Evolutionary conservation across 2,113 vertebrate genomes (phyloP), one percentile per base, ranked within the genome.

Genomic region (Kryptolebias marmoratus): DNA sequence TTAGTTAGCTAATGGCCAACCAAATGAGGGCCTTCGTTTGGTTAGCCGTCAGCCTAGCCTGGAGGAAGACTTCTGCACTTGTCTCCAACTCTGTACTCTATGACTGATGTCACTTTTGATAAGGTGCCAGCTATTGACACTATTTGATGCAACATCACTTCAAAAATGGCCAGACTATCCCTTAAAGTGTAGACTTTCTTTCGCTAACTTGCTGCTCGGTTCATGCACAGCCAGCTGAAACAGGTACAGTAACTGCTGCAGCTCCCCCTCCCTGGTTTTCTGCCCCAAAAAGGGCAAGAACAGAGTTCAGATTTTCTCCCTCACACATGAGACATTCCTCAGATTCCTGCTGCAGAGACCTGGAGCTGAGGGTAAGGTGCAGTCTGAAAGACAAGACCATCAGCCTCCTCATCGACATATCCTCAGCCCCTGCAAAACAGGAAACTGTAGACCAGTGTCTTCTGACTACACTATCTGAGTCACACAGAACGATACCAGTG

Each of bases 301-400:
- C 28, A 60, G 64, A 53, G 71, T 57, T 80, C 31, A 80, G 78
- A 83, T 81, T 31, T 81, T 78, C 84, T 85, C 77, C 62, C 78
- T 86, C 81, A 82, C 87, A 87, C 87, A 83, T 84, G 79, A 84
- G 75, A 87, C 91, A 93, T 92, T 93, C 91, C 76, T 83, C 39
- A 85, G 71, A 92, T 91, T 91, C 89, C 81, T 73, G 64, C 76
- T 69, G 76, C 39, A 63, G 82, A 63, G 82, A 86, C 75, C 71
- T 78, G 83, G 56, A 87, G 83, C 75, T 78, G 57, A 76, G 68
- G 54, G 73, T 11, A 59, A 79, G 59, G 63, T 80, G 64, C 80
- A 73, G 75, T 68, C 64, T 36, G 60, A 75, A 73, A 75, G 79
- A 84, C 63, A 45, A n/a, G 59, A 82, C 59, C 49, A 27, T 64